Percentiles rank a stretch among this genome's conserved stretches.
phyloP scores from a whole-genome alignment of 2,888 invertebrate genomes.

The Agrochola lota region DNA sequence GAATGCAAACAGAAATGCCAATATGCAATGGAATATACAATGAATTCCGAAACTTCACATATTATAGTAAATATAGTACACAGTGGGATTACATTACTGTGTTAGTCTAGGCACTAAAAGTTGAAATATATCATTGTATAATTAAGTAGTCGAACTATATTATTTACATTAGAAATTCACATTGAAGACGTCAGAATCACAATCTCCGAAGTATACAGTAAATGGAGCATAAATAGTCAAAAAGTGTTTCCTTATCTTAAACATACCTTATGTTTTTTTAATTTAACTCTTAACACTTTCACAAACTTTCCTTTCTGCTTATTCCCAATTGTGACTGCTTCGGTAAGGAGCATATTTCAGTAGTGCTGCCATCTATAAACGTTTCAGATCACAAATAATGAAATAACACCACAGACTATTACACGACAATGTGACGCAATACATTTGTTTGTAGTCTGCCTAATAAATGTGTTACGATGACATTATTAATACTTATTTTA shows the following conservation, averaged over 20 bases:
- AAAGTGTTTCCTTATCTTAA: conserved; percentile 39
- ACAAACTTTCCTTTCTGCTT: conserved; percentile 10
- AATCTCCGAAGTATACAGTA: conserved; percentile 43
- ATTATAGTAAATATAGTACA: conserved; percentile 20
- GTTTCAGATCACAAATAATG: conserved; percentile 13
- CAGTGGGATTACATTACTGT: conserved; percentile 38
- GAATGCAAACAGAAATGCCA: conserved; percentile 58
- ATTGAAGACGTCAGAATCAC: conserved; percentile 40
- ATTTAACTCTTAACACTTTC: conserved; percentile 17
- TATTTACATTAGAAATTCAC: conserved; percentile 47
- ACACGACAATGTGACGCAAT: neutral
- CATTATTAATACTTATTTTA: neutral
- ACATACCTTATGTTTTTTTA: conserved; percentile 25
- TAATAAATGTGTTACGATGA: conserved; percentile 16
- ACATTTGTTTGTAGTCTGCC: conserved; percentile 8
- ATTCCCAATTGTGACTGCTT: conserved; percentile 1
- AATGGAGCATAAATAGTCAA: conserved; percentile 54
- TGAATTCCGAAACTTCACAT: conserved; percentile 14
- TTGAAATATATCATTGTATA: conserved; percentile 39
- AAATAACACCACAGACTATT: neutral
- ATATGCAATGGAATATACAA: conserved; percentile 27
- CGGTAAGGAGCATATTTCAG: neutral
- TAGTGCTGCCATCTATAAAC: conserved; percentile 19
- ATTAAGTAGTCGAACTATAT: conserved; percentile 15
- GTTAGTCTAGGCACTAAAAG: conserved; percentile 60